Percentiles rank a stretch among this genome's conserved stretches.
These are phyloP conservation scores for Silurus asotus DNA, from an alignment of 2,113 vertebrate genomes.

Conservation along the genomic window DNA sequence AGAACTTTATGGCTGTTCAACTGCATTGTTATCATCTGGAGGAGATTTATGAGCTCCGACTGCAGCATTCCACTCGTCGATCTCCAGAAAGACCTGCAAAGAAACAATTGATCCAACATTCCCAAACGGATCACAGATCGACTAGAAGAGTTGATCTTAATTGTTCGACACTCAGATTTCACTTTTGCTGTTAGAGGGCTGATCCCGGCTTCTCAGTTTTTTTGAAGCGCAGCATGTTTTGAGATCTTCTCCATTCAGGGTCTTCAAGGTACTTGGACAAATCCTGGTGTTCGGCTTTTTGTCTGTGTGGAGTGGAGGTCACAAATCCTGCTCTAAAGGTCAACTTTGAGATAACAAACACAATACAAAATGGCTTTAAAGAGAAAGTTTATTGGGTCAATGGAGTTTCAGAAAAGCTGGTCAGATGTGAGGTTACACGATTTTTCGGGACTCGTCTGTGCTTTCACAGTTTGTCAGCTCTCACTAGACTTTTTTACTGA, in stretches of 20 bases:
- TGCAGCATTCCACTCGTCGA: constrained; percentile 69
- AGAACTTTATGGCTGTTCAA: constrained; percentile 65
- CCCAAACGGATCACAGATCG: constrained; percentile 1
- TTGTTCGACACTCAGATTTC: constrained; percentile 9
- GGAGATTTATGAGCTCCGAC: constrained; percentile 72
- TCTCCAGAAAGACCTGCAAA: constrained; percentile 59
- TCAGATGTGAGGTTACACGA: not conserved
- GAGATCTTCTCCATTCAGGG: constrained; percentile 21
- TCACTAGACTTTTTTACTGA: not conserved
- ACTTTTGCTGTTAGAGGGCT: not conserved
- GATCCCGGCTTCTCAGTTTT: constrained; percentile 20
- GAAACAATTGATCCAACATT: constrained; percentile 59
- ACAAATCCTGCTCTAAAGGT: constrained; percentile 66
- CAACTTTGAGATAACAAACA: constrained; percentile 67
- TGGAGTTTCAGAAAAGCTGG: not conserved
- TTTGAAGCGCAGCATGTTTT: not conserved
- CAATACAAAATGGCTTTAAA: constrained; percentile 54
- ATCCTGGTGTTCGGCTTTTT: constrained; percentile 39
- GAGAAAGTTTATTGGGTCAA: constrained; percentile 58
- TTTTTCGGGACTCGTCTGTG: not conserved
- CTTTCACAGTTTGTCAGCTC: not conserved
- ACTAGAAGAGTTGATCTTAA: not conserved
- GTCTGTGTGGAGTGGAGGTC: constrained; percentile 51
- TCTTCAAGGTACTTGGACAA: constrained; percentile 17
- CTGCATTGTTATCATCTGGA: constrained; percentile 71